A percentile compares a stretch with the other conserved stretches of the same genome.
Evolutionary conservation across 2,888 invertebrate species (phyloP).

Genomic region (Venusia cambrica): DNA sequence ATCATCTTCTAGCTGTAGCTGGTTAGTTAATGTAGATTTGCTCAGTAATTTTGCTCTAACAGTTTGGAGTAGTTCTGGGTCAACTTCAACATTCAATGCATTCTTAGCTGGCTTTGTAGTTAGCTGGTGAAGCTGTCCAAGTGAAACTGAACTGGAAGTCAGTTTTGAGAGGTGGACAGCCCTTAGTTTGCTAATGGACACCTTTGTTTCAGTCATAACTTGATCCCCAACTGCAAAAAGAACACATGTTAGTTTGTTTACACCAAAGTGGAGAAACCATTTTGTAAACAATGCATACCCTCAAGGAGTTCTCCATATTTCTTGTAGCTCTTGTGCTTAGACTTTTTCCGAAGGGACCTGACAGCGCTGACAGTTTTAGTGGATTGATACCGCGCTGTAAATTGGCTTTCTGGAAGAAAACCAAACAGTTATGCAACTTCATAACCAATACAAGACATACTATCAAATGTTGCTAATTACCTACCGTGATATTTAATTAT

Average conservation of each 20-base stretch:
- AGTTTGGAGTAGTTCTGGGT: slow-evolving; percentile 62
- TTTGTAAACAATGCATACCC: slow-evolving; percentile 66
- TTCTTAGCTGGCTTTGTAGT: slow-evolving; percentile 54
- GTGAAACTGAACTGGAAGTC: slow-evolving; percentile 78
- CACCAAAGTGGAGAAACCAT: slow-evolving; percentile 12
- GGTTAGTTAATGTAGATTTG: slow-evolving; percentile 38
- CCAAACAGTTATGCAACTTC: slow-evolving; percentile 64
- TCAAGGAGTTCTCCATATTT: slow-evolving; percentile 86
- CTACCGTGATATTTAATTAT: background rate
- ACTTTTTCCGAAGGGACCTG: slow-evolving; percentile 63
- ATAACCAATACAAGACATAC: slow-evolving; percentile 36
- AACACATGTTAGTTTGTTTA: slow-evolving; percentile 30
- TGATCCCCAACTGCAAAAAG: slow-evolving; percentile 81
- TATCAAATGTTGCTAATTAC: slow-evolving; percentile 1
- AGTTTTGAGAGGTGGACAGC: slow-evolving; percentile 85
- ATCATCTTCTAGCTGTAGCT: slow-evolving; percentile 60
- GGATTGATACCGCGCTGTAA: slow-evolving; percentile 60
- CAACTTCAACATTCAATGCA: slow-evolving; percentile 51
- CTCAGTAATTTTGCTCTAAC: slow-evolving; percentile 67
- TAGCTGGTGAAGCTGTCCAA: slow-evolving; percentile 82
- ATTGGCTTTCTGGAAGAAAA: slow-evolving; percentile 55
- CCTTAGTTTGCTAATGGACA: slow-evolving; percentile 84
- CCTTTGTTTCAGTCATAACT: slow-evolving; percentile 83
- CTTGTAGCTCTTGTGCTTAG: slow-evolving; percentile 67
- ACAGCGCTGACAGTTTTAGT: slow-evolving; percentile 64